Percentiles rank a stretch among this genome's conserved stretches.
These are phyloP conservation scores for Achlya flavicornis DNA, from an alignment of 2,888 invertebrate species.

Conservation along the genomic window DNA sequence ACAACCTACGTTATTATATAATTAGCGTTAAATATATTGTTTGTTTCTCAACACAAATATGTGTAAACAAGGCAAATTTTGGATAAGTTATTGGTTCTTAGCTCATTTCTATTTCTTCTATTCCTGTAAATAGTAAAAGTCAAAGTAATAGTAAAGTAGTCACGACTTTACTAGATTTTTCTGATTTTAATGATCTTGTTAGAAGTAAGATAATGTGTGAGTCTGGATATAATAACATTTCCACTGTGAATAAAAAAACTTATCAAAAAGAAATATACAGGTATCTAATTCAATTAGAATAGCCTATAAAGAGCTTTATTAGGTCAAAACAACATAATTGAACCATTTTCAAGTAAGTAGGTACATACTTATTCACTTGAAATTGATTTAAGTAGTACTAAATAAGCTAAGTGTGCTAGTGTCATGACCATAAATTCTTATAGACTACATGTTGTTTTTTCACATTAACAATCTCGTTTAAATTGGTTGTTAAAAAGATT, in stretches of 20 bases:
- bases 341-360: not conserved
- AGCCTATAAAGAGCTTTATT: not conserved
- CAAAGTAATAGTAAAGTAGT: too few species aligned
- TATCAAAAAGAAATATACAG: too few species aligned
- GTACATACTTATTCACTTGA: not conserved
- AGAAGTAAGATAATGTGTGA: too few species aligned
- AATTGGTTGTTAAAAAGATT: constrained; percentile 6
- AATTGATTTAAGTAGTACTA: too few species aligned
- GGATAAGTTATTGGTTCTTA: not conserved
- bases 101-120: not conserved
- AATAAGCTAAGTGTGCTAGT: not conserved
- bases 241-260: too few species aligned
- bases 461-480: not conserved
- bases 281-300: too few species aligned
- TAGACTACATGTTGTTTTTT: not conserved
- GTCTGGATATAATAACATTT: too few species aligned
- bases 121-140: too few species aligned
- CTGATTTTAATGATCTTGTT: too few species aligned
- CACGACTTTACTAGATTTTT: too few species aligned
- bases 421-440: not conserved
- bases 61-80: constrained; percentile 6
- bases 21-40: constrained; percentile 9
- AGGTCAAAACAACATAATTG: not conserved
- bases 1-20: constrained; percentile 8
- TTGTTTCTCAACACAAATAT: constrained; percentile 10